Conservation (phyloP, 2,888 invertebrate genomes). For the Salticus scenicus region DNA sequence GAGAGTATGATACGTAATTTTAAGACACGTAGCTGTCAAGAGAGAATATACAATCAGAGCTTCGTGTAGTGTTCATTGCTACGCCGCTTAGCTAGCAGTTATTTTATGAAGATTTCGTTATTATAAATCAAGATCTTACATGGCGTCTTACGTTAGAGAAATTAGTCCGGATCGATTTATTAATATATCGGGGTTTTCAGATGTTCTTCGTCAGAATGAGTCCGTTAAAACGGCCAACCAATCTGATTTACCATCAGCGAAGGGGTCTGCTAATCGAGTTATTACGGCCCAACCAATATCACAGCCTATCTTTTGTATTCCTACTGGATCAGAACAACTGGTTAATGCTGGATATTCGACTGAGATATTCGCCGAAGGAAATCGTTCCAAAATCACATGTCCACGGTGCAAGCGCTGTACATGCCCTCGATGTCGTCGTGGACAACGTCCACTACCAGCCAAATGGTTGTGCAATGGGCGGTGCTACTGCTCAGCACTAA, state of each 20-base stretch:
- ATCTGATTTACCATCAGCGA: conserved; percentile 32
- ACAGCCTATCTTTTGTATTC: too few species aligned
- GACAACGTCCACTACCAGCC: conserved; percentile 89
- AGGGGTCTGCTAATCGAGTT: conserved; percentile 1
- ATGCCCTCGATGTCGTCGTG: conserved; percentile 92
- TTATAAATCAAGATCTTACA: too few species aligned
- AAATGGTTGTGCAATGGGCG: conserved; percentile 92
- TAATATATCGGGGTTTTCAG: too few species aligned
- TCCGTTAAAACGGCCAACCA: conserved; percentile 91
- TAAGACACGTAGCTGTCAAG: too few species aligned
- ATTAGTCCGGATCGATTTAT: too few species aligned
- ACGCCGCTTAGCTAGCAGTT: too few species aligned
- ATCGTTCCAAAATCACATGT: conserved; percentile 85
- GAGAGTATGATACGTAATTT: too few species aligned
- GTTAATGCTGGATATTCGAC: conserved; percentile 75
- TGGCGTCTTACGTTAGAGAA: too few species aligned
- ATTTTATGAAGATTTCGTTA: too few species aligned
- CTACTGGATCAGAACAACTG: conserved; percentile 79
- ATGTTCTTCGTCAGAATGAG: conserved; percentile 90
- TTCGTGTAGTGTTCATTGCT: too few species aligned
- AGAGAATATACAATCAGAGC: too few species aligned
- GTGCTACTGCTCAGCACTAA: conserved; percentile 92
- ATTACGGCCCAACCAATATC: conserved; percentile 74
- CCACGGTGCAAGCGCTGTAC: conserved; percentile 90
- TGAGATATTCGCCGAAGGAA: conserved; percentile 33